Evolutionary conservation across 1,140 invertebrate species (phyloP).

Genomic region (Oppia nitens): DNA sequence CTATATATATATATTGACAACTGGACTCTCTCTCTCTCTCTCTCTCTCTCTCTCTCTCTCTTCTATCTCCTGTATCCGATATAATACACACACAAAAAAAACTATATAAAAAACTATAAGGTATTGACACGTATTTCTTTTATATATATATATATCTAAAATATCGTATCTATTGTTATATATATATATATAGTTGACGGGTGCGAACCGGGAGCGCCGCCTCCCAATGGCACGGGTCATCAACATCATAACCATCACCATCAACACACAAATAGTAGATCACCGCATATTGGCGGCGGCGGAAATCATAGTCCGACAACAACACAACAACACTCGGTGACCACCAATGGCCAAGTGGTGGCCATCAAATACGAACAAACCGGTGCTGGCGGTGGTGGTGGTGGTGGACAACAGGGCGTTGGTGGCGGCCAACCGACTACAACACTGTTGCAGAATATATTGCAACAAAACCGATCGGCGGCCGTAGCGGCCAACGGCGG

Average conservation of each 20-base stretch:
- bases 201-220: slow-evolving; percentile 6
- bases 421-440: background rate
- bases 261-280: background rate
- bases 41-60: no score
- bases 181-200: slow-evolving; percentile 14
- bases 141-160: no score
- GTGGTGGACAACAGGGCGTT: background rate
- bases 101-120: no score
- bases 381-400: background rate
- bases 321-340: background rate
- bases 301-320: no score
- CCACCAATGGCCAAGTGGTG: background rate
- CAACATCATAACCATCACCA: slow-evolving; percentile 1
- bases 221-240: slow-evolving; percentile 6
- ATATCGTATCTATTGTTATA: background rate
- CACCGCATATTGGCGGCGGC: background rate
- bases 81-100: no score
- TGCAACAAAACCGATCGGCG: slow-evolving; percentile 11
- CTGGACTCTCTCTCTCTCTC: no score
- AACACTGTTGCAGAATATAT: slow-evolving; percentile 16
- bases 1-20: no score
- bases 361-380: background rate
- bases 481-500: background rate
- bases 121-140: no score
- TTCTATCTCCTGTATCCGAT: no score